Base-by-base conservation (phyloP, 2,113 vertebrate genomes). In the Calyptomena viridis region DNA sequence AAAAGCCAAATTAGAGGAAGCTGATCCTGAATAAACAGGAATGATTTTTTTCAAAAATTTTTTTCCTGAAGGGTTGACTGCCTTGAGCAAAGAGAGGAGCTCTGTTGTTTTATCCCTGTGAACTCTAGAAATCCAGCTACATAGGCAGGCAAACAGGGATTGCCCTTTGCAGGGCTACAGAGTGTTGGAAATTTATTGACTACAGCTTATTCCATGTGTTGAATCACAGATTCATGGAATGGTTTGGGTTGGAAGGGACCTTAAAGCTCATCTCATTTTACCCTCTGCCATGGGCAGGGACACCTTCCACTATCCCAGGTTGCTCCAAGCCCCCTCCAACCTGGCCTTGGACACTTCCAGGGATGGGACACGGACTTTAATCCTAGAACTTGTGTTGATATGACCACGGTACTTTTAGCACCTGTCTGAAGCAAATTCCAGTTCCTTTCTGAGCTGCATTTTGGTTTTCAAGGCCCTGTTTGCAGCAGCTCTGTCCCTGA, bases 401-500 rank as follows among this genome's bases (percentile, higher is more conserved):
- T 5, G n/a, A 11, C 11, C 35, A 24, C 13, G 33, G 33, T 12
- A 7, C 6, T 30, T 76, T 64, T 33, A 37, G 11, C 10, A 5
- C 23, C 30, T 60, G 27, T 4, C 27, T 2, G 1, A 17, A 56
- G 21, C 9, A 14, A 17, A 21, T 35, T 16, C 0, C 2, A 68
- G 27, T 23, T 20, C 21, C 12, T 64, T 47, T 62, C 42, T n/a
- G 46, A 46, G 25, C 14, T 64, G 12, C 23, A 37, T 33, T 50
- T 10, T 22, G 14, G 9, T 42, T 71, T 81, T 31, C 80, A 19
- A 37, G 27, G 21, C 9, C 30, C 49, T 59, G 7, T 35, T 52
- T 47, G 66, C 56, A 33, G 40, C 23, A 60, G 21, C 9, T 68
- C 30, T 39, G 23, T 20, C 31, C 23, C 52, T 31, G 27, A 42